phyloP scores from a whole-genome alignment of 2,888 invertebrate genomes.

The Tenthredo notha region DNA sequence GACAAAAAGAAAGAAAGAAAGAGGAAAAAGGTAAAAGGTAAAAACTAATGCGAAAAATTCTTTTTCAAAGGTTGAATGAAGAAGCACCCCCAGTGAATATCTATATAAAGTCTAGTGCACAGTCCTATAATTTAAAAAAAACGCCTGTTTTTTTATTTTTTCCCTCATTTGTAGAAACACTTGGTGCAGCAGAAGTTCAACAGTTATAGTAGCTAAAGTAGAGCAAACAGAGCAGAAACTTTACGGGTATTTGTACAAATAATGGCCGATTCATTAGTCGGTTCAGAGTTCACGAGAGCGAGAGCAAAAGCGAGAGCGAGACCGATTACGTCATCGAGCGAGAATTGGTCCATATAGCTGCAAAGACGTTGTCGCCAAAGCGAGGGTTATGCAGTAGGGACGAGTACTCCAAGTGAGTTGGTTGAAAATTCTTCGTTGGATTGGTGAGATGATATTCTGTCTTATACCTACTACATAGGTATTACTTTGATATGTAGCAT shows the following conservation, averaged over 20 bases:
- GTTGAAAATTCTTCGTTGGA: neutral
- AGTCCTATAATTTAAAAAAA: neutral
- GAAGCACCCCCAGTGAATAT: too few species aligned
- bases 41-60: neutral
- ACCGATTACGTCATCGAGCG: slow-evolving; percentile 64
- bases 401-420: neutral
- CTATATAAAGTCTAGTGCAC: too few species aligned
- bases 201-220: neutral
- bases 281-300: slow-evolving; percentile 63
- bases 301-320: slow-evolving; percentile 35
- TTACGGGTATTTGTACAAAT: slow-evolving; percentile 63
- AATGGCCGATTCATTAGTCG: slow-evolving; percentile 62
- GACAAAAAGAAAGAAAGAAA: neutral
- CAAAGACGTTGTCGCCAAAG: slow-evolving; percentile 59
- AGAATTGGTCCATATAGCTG: slow-evolving; percentile 66
- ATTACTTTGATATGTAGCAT: neutral
- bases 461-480: neutral
- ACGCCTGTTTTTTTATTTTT: neutral
- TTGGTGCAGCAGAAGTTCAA: neutral
- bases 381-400: neutral
- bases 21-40: neutral
- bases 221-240: slow-evolving; percentile 1
- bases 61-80: neutral
- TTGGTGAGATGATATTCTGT: neutral
- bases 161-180: neutral